Base-by-base conservation (phyloP, 2,797 vertebrate species). In the Tenualosa thibaudeaui region DNA sequence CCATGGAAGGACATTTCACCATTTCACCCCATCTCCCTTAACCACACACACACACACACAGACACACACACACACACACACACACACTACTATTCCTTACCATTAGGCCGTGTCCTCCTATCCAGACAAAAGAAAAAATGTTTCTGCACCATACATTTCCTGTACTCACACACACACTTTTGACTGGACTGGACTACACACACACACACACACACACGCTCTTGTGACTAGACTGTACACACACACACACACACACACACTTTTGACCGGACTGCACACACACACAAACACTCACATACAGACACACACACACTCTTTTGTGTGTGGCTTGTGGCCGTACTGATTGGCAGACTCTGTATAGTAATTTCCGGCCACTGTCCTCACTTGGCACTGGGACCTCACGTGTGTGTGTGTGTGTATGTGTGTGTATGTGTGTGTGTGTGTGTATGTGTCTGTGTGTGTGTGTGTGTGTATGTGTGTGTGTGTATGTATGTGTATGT, bases 361-460 rank as follows among this genome's bases (percentile, higher is more conserved):
- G 31, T 31, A 0, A 31, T 1, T 1, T 43, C 65, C 81, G 81
- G 60, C 50, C 50, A 92, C 84, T 90, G 89, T 93, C 93, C 93
- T 93, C 86, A 89, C 12, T 81, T 87, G 71, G 60, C 90, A 90
- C 88, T 37, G 5, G 37, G 26, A 9, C 50, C 26, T 65, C 8
- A 31, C 46, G 31, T 24, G 50, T 56, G 50, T 40, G 8, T 56
- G 31, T 54, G 31, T 60, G 24, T 50, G 50, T 75, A 19, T 51
- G 81, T 81, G 22, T 22, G 60, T 65, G 24, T 58, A 37, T 95
- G 95, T 94, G 82, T 93, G 1, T 31, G 31, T 31, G 31, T 31
- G 31, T 31, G 31, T 31, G 31, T 31, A 31, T 31, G 31, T 31
- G 31, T 31, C 0, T 31, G 31, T n/a, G 31, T 31, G 93, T 95